Conservation (phyloP, 2,888 invertebrate genomes). For the Nemapogon koenigi region DNA sequence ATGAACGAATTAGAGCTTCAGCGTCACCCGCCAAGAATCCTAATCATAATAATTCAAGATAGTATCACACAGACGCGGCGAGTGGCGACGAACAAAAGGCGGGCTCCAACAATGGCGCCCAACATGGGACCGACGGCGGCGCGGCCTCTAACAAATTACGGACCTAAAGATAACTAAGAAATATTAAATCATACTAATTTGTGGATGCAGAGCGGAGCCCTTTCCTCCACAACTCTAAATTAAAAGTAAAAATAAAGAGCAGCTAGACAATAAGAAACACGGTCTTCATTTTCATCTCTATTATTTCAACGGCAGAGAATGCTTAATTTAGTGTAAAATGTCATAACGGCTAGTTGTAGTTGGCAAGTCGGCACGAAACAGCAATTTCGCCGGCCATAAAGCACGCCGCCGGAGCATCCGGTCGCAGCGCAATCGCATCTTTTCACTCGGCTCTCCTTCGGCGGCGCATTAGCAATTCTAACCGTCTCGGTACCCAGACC, state of each 20-base stretch:
- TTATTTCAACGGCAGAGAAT: conserved; percentile 5
- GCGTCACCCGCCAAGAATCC: conserved; percentile 61
- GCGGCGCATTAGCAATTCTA: conserved; percentile 52
- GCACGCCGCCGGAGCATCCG: conserved; percentile 27
- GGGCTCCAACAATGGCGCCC: conserved; percentile 55
- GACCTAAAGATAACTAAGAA: conserved; percentile 61
- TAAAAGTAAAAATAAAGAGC: not conserved
- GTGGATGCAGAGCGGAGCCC: conserved; percentile 52
- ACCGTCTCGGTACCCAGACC: conserved; percentile 39
- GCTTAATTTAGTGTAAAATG: conserved; percentile 18
- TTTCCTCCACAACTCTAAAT: conserved; percentile 18
- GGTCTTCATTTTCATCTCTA: conserved; percentile 3
- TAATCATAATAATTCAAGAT: conserved; percentile 65
- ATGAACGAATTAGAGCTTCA: conserved; percentile 53
- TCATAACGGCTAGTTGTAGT: conserved; percentile 31
- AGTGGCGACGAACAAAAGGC: conserved; percentile 64
- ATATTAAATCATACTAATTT: conserved; percentile 66
- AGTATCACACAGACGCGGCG: conserved; percentile 51
- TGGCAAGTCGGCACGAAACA: conserved; percentile 37
- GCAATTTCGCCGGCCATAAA: conserved; percentile 52
- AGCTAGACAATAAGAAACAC: conserved; percentile 5
- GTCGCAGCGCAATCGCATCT: conserved; percentile 39
- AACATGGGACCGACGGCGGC: conserved; percentile 32
- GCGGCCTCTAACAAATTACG: conserved; percentile 60
- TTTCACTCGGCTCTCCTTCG: conserved; percentile 43